Conservation (phyloP, 2,888 invertebrate genomes). For the Chirona hameri region DNA sequence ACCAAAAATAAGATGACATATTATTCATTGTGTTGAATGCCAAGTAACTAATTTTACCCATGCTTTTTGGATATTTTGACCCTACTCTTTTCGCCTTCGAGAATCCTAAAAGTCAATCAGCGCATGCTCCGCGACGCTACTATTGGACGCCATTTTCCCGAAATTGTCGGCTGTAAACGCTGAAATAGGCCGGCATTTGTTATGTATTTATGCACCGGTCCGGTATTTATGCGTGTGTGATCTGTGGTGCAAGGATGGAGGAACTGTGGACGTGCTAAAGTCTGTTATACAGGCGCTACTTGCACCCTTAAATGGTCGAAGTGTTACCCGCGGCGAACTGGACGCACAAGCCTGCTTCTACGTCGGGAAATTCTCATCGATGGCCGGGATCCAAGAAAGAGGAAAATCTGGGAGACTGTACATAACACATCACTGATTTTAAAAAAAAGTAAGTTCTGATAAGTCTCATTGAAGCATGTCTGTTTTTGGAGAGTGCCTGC, state of each 20-base stretch:
- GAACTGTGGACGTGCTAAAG: neutral
- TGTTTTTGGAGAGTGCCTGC: too few species aligned
- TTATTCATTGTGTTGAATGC: neutral
- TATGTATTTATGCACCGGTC: conserved; percentile 7
- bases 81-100: neutral
- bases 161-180: neutral
- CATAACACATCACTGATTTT: too few species aligned
- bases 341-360: neutral
- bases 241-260: neutral
- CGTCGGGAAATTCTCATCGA: neutral
- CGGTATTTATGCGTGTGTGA: neutral
- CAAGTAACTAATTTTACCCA: neutral
- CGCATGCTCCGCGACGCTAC: neutral
- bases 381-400: conserved; percentile 2
- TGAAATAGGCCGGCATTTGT: conserved; percentile 1
- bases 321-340: neutral
- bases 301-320: neutral
- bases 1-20: neutral
- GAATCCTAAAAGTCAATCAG: neutral
- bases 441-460: neutral
- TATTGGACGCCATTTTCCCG: conserved; percentile 25
- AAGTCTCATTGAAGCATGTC: neutral
- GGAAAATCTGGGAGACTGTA: neutral
- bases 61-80: neutral
- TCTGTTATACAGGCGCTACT: conserved; percentile 4